Evolutionary conservation across 2,888 invertebrate genomes (phyloP).

Genomic region (Rotaria sp.): DNA sequence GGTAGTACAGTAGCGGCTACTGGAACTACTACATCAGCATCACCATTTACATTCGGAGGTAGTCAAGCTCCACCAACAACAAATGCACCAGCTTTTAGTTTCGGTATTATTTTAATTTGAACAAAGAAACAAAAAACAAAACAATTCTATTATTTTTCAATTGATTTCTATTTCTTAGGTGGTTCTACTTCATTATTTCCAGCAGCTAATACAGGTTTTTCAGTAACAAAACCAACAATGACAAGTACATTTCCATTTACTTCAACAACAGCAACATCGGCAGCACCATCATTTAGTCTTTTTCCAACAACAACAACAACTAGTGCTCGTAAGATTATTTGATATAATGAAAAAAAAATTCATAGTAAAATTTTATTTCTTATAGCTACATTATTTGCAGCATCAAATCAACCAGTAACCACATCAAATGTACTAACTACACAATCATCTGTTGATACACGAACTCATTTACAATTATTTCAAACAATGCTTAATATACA

Average conservation of each 20-base stretch:
- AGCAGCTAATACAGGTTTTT: background rate
- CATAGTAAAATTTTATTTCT: background rate
- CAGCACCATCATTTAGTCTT: background rate
- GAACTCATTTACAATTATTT: slow-evolving; percentile 22
- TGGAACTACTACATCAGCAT: background rate
- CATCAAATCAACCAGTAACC: background rate
- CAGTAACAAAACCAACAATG: background rate
- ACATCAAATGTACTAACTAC: background rate
- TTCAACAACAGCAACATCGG: background rate
- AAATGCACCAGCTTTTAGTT: background rate
- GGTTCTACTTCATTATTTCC: background rate
- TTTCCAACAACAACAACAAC: background rate
- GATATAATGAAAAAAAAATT: background rate
- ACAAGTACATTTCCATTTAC: background rate
- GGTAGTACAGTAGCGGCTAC: background rate
- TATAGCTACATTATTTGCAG: background rate
- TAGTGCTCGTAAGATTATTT: background rate
- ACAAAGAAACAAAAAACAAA: background rate
- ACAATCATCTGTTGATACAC: background rate
- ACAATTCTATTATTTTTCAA: too few relatives aligned
- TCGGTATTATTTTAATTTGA: background rate
- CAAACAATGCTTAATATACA: slow-evolving; percentile 28
- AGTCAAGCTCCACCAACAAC: background rate
- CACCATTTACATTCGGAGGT: background rate
- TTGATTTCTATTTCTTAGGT: background rate